Evolutionary conservation across 2,797 vertebrate species (phyloP).

Genomic region (Euthynnus affinis): DNA sequence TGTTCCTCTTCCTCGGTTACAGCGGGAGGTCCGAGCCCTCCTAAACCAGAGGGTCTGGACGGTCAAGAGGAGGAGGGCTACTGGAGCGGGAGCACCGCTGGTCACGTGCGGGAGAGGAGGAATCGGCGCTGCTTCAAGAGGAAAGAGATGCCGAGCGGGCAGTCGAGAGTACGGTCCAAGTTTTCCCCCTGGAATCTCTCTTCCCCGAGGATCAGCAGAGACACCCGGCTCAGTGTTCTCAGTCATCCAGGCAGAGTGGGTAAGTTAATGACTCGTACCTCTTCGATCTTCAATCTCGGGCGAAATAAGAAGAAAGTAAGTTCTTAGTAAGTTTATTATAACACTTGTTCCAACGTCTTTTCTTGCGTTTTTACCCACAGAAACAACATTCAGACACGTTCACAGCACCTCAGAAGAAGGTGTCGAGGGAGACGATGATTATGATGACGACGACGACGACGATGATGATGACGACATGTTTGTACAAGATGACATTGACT

Average conservation of each 20-base stretch:
- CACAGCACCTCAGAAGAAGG: slow-evolving; percentile 79
- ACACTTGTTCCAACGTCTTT: background rate
- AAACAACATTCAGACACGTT: slow-evolving; percentile 64
- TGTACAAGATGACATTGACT: slow-evolving; percentile 64
- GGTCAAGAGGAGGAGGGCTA: slow-evolving; percentile 82
- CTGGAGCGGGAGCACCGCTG: slow-evolving; percentile 78
- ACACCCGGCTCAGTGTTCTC: slow-evolving; percentile 78
- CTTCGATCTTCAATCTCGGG: background rate
- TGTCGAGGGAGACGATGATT: slow-evolving; percentile 71
- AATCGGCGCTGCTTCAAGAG: slow-evolving; percentile 76
- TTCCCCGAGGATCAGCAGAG: slow-evolving; percentile 83
- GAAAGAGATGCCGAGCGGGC: slow-evolving; percentile 76
- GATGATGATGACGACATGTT: slow-evolving; percentile 74
- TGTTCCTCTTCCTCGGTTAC: slow-evolving; percentile 84
- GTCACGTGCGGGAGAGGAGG: slow-evolving; percentile 74
- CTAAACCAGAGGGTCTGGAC: slow-evolving; percentile 71
- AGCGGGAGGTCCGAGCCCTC: slow-evolving; percentile 59
- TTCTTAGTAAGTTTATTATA: background rate
- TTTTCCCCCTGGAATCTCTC: slow-evolving; percentile 89
- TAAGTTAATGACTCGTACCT: slow-evolving; percentile 40
- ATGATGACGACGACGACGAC: slow-evolving; percentile 75
- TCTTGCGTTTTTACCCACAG: slow-evolving; percentile 43
- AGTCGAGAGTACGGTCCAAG: slow-evolving; percentile 81
- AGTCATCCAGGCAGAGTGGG: slow-evolving; percentile 73
- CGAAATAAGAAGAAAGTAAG: background rate